Percentiles rank a stretch among this genome's conserved stretches.
Conservation (phyloP, 1,140 invertebrate species). For the Periplaneta americana region DNA sequence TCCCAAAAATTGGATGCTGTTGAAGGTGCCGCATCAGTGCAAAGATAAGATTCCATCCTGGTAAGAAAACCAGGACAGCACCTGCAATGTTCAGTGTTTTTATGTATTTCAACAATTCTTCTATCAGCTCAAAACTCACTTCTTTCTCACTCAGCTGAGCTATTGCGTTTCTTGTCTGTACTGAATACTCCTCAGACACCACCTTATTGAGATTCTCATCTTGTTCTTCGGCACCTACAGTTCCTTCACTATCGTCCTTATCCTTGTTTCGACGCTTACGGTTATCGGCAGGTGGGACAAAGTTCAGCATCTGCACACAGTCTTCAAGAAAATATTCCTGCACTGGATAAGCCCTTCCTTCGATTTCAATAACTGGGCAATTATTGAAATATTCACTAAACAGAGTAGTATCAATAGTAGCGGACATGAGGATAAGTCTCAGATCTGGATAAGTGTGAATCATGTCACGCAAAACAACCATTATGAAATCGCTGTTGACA, state of each 20-base stretch:
- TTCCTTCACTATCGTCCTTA: slow-evolving; percentile 51
- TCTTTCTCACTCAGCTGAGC: slow-evolving; percentile 79
- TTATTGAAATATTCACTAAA: slow-evolving; percentile 89
- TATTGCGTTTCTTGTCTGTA: slow-evolving; percentile 65
- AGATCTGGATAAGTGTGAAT: slow-evolving; percentile 84
- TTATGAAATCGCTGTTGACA: slow-evolving; percentile 93
- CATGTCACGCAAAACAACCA: slow-evolving; percentile 91
- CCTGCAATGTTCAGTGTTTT: slow-evolving; percentile 64
- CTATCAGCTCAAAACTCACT: slow-evolving; percentile 87
- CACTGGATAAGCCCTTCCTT: slow-evolving; percentile 75
- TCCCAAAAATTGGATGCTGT: slow-evolving; percentile 68
- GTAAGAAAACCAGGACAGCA: slow-evolving; percentile 86
- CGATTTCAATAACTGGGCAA: slow-evolving; percentile 75
- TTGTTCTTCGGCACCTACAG: slow-evolving; percentile 44
- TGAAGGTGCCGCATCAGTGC: slow-evolving; percentile 81
- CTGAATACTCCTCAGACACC: slow-evolving; percentile 44
- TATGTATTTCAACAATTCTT: slow-evolving; percentile 73
- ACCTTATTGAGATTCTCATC: slow-evolving; percentile 78
- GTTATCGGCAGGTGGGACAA: slow-evolving; percentile 64
- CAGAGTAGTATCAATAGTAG: slow-evolving; percentile 87
- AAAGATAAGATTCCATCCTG: slow-evolving; percentile 94
- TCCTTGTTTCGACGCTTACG: slow-evolving; percentile 61
- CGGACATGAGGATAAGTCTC: slow-evolving; percentile 94
- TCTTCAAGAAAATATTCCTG: slow-evolving; percentile 89
- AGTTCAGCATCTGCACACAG: slow-evolving; percentile 73